Percentiles rank a stretch among this genome's conserved stretches.
These are phyloP conservation scores for Morpho helenor DNA, from an alignment of 2,888 invertebrate species.

Conservation along the genomic window DNA sequence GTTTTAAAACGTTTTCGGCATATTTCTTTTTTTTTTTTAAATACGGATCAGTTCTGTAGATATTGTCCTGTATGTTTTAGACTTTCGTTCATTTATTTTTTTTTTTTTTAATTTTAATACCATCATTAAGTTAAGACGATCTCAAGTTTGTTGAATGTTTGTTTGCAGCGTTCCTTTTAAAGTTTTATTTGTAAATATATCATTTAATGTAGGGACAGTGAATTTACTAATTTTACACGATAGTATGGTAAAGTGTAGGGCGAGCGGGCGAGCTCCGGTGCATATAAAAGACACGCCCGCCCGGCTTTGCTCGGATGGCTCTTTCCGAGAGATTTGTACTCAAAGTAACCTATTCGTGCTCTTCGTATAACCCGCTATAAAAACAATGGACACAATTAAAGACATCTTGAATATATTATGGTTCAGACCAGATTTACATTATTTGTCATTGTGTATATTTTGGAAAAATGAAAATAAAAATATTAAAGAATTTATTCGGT, in stretches of 20 bases:
- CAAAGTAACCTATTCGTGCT: constrained; percentile 65
- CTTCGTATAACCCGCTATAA: constrained; percentile 73
- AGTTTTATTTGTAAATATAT: constrained; percentile 79
- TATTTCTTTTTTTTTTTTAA: constrained; percentile 43
- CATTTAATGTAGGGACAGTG: constrained; percentile 69
- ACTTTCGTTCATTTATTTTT: constrained; percentile 69
- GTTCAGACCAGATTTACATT: constrained; percentile 63
- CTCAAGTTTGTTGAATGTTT: constrained; percentile 79
- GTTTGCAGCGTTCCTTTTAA: constrained; percentile 79
- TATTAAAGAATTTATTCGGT: constrained; percentile 57
- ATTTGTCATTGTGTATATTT: constrained; percentile 77
- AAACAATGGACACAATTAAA: constrained; percentile 66
- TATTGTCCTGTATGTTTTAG: constrained; percentile 59
- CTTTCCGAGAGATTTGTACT: constrained; percentile 59
- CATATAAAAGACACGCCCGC: constrained; percentile 42
- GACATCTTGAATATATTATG: constrained; percentile 63
- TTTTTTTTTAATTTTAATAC: constrained; percentile 61
- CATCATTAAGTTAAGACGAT: constrained; percentile 78
- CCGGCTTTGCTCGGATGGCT: constrained; percentile 42
- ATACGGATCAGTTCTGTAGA: constrained; percentile 56
- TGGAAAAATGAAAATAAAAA: constrained; percentile 77
- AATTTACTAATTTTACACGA: constrained; percentile 69
- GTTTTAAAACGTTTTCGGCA: constrained; percentile 71
- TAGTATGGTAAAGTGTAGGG: constrained; percentile 46
- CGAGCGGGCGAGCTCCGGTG: constrained; percentile 1